Base-by-base conservation (phyloP, 2,113 vertebrate species). In the Chitala chitala region DNA sequence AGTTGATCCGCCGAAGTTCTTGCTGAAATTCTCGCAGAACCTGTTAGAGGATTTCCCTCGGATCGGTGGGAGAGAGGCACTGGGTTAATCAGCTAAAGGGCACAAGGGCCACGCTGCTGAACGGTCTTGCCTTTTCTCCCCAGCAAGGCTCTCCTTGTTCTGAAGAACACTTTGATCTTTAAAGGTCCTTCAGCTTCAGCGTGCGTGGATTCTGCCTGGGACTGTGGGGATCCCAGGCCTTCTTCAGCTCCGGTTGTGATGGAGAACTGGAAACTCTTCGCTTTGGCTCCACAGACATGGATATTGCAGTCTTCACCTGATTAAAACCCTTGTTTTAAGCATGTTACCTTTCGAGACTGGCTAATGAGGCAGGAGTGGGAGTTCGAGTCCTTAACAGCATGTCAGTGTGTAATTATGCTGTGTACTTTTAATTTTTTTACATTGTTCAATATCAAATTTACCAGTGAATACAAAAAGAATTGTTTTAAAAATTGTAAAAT, bases 271-370 rank as follows among this genome's bases (percentile, higher is more conserved):
- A 71, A 40, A 54, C 17, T 31, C 33, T 7, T 24, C 44, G 64
- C 51, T 29, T 44, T 75, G 63, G 70, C 44, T 72, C 69, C n/a
- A n/a, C 66, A 15, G 63, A 31, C 24, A 7, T 2, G 63, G 59
- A 66, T 53, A 59, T 26, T 13, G 24, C 68, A 48, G 33, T 58
- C 72, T 75, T 76, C 72, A 75, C 77, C 61, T 80, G 77, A 82
- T 80, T 73, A 70, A 55, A n/a, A 26, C 2, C 48, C 73, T 70
- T 40, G 53, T 66, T 78, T 78, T 80, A 68, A 78, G 78, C 77
- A 72, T 78, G 54, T 77, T 55, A 55, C 58, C 24, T 46, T 54
- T 63, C 61, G 20, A 24, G 65, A 31, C 36, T n/a, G 46, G 63
- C 65, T 63, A 38, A 20, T 46, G 22, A 69, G 31, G 40, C 20